phyloP scores from a whole-genome alignment of 2,113 vertebrate genomes.

The Oncorhynchus masou region DNA sequence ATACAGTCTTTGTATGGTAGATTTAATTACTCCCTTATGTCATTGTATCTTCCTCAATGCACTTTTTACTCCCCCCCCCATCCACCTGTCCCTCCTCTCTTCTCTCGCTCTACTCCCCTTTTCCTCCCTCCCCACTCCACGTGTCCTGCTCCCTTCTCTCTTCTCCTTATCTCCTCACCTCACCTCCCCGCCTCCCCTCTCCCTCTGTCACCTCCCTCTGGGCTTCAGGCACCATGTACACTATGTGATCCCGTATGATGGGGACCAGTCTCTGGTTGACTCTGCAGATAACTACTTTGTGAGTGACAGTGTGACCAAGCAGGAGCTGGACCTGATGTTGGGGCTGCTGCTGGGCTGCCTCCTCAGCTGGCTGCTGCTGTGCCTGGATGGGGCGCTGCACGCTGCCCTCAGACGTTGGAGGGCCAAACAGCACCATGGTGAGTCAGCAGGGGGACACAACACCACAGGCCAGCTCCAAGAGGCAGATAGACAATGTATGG shows the following conservation, averaged over 20 bases:
- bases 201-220: not conserved
- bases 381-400: slow-evolving; percentile 80
- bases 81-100: not conserved
- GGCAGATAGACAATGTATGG: too few species aligned
- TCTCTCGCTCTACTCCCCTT: not conserved
- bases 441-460: slow-evolving; percentile 44
- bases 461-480: not conserved
- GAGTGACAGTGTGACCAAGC: slow-evolving; percentile 83
- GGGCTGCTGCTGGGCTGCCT: slow-evolving; percentile 86
- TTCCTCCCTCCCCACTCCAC: not conserved
- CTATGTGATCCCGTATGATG: slow-evolving; percentile 84
- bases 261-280: slow-evolving; percentile 79
- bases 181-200: too few species aligned
- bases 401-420: slow-evolving; percentile 79
- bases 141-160: not conserved
- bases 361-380: slow-evolving; percentile 84
- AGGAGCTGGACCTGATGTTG: slow-evolving; percentile 85
- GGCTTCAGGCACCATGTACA: slow-evolving; percentile 78
- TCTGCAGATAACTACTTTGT: slow-evolving; percentile 81
- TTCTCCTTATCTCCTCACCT: not conserved
- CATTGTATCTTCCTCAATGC: not conserved
- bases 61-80: not conserved
- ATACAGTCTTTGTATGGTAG: not conserved
- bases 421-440: slow-evolving; percentile 77
- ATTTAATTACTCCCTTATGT: not conserved